A percentile compares a stretch with the other conserved stretches of the same genome.
Conservation (phyloP, 2,797 vertebrate species). For the Arctocebus calabarensis region DNA sequence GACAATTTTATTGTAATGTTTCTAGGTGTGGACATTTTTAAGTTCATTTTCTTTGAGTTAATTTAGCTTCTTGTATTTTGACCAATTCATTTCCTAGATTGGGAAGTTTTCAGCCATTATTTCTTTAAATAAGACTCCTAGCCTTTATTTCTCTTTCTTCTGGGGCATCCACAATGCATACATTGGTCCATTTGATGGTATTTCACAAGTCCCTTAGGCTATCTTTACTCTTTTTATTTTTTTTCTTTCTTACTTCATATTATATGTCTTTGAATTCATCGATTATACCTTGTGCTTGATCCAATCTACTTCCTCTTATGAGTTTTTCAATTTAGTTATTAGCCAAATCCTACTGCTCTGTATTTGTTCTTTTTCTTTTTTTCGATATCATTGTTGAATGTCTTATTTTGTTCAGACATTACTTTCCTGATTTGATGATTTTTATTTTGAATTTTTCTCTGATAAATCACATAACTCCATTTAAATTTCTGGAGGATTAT, state of each 20-base stretch:
- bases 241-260: not conserved
- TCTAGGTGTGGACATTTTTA: not conserved
- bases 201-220: not conserved
- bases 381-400: not conserved
- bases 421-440: not conserved
- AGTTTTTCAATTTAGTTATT: not conserved
- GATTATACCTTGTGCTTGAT: not conserved
- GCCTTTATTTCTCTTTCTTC: not conserved
- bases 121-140: not conserved
- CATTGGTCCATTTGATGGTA: not conserved
- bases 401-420: not conserved
- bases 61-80: not conserved
- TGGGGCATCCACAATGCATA: not conserved
- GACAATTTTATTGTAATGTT: not conserved
- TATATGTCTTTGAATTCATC: not conserved
- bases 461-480: not conserved
- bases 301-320: not conserved
- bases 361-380: not conserved
- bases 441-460: not conserved
- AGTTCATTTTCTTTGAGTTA: not conserved
- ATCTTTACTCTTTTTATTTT: not conserved
- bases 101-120: not conserved
- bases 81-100: not conserved
- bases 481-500: not conserved
- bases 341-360: too few relatives aligned